Percentiles rank a stretch among this genome's conserved stretches.
Evolutionary conservation across 2,797 vertebrate species (phyloP).

Genomic region (Chiroxiphia lanceolata): DNA sequence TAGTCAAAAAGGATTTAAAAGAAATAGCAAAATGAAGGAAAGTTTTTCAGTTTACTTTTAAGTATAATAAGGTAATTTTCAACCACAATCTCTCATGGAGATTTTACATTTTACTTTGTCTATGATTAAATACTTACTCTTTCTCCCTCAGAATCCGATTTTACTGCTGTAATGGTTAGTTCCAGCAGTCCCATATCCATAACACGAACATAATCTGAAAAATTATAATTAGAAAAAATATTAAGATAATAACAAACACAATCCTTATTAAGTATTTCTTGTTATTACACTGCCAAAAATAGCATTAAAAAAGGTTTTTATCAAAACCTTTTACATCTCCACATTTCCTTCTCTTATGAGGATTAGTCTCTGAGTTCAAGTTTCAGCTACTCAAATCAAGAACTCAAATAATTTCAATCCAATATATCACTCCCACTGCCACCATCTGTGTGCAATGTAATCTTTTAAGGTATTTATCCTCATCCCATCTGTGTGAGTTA

Average conservation of each 20-base stretch:
- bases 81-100: not conserved
- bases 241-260: not conserved
- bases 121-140: conserved; percentile 77
- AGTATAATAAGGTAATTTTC: not conserved
- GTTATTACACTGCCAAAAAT: not conserved
- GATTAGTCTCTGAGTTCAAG: not conserved
- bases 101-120: not conserved
- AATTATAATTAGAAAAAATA: not conserved
- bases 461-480: not conserved
- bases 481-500: not conserved
- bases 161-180: conserved; percentile 91
- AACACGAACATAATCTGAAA: conserved; percentile 94
- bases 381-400: not conserved
- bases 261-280: not conserved
- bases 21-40: not conserved
- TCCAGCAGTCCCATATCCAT: conserved; percentile 97
- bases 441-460: not conserved
- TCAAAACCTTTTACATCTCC: not conserved
- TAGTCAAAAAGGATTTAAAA: not conserved
- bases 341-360: not conserved
- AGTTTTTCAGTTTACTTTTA: not conserved
- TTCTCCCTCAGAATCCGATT: conserved; percentile 84
- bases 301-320: not conserved
- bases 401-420: not conserved
- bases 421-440: not conserved